These are phyloP conservation scores for Catamblyrhynchus diadema DNA, from an alignment of 2,797 vertebrate species.

Conservation along the genomic window DNA sequence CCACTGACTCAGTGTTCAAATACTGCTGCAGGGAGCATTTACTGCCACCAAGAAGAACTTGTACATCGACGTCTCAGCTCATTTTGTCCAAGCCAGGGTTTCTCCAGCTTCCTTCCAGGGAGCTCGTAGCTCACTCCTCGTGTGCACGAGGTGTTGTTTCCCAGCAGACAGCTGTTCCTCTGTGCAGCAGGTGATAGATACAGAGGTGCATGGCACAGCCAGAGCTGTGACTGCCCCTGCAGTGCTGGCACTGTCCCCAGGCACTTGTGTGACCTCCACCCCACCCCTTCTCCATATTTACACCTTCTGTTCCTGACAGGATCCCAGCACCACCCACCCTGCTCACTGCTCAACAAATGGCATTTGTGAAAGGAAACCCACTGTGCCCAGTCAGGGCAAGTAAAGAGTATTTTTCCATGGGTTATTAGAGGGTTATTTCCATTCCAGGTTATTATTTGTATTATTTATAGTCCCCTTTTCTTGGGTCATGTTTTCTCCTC, in stretches of 20 bases:
- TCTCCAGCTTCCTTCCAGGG: not conserved
- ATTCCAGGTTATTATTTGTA: not conserved
- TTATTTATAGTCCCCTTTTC: not conserved
- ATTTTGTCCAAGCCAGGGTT: not conserved
- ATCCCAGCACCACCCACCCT: not conserved
- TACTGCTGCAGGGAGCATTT: not conserved
- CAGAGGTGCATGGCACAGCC: not conserved
- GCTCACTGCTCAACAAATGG: not conserved
- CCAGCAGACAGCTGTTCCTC: not conserved
- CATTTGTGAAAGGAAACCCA: not conserved
- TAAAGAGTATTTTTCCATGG: not conserved
- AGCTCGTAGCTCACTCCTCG: not conserved
- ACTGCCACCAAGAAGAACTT: not conserved
- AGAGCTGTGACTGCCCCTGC: not conserved
- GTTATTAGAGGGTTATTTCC: not conserved
- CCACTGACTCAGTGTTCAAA: not conserved
- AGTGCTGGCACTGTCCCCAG: rapidly evolving
- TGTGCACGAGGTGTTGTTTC: not conserved
- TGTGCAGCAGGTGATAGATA: not conserved
- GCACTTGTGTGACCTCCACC: not conserved
- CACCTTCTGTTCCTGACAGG: not conserved
- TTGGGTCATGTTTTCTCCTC: not conserved
- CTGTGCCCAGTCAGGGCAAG: not conserved
- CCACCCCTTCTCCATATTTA: not conserved
- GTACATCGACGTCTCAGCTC: not conserved